Base-by-base conservation (phyloP, 2,888 invertebrate species). In the Dolomedes plantarius region DNA sequence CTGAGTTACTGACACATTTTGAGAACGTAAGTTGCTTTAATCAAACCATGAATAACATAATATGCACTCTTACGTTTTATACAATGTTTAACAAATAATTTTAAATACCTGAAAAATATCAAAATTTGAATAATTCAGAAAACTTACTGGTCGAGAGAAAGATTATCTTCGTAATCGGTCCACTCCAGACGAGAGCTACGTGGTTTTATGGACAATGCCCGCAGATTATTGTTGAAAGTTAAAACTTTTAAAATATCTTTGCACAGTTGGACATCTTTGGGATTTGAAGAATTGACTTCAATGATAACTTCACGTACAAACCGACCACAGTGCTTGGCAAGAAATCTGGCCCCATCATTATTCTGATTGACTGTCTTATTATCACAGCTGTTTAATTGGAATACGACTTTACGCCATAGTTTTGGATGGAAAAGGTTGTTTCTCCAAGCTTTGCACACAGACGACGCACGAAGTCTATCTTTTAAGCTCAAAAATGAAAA, bases 361-460 rank as follows among this genome's bases (percentile, higher is more conserved):
- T 46, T 79, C 72, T 67, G 68, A 68, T 83, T 83, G 83, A 77
- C 77, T 77, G 67, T 56, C 73, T 72, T 72, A 46, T 65, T 46
- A 72, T 69, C 86, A 76, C 79, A 75, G 68, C 85, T 86, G 87
- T 89, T 88, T 46, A 89, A 72, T 50, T 80, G 80, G 71, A 89
- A 83, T 36, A 78, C 82, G 73, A 88, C 87, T 79, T 82, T 71
- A 46, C 68, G 89, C 91, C 91, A 91, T 78, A 91, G 89, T 62
- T 89, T 89, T 68, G 91, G 90, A 87, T 91, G 91, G 89, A 91
- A 92, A 23, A 92, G 89, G 86, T 90, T 91, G 69, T 90, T 89
- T 88, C 94, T 91, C 94, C 94, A 94, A 90, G 92, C 91, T 90
- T 92, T 93, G 90, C 94, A 94, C 50, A 92, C 91, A 87, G 93